Evolutionary conservation across 2,888 invertebrate genomes (phyloP), one percentile per base, ranked within the genome.

Genomic region (Cistogaster globosa): DNA sequence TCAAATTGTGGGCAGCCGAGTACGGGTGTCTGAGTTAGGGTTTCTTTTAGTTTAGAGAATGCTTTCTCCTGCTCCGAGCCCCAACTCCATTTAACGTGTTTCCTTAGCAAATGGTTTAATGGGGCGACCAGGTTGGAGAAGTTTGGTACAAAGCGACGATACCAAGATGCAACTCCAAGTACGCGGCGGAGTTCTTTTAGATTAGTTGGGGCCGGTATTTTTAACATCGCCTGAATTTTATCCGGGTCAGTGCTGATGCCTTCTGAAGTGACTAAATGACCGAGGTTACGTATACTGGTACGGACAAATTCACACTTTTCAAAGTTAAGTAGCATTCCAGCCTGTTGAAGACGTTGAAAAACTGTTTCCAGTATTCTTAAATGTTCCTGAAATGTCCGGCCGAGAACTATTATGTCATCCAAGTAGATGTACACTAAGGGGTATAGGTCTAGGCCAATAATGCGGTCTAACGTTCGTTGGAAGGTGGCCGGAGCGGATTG

Each of bases 401-500:
- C 75, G 7, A 76, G 71, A 0, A 80, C 18, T 6, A 80, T 62
- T 8, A 79, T 75, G 18, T 83, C 79, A 16, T 75, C 79, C 1
- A 83, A 18, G 9, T 83, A 79, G 4, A 58, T 67, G 18, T 75
- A 79, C 1, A 45, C 78, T 2, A 62, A 12, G 0, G 79, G 63
- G 5, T 74, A 12, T 2, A 84, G 3, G 5, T 84, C 78, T 1
- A 22, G 2, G 0, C 83, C 75, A 20, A 84, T 69, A 14, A 84
- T 58, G 9, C 14, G 1, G 14, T 84, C 83, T 6, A 71, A 32
- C 0, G 72, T 11, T 0, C 84, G 58, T 8, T 80, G 76, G 12
- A 84, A 84, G 2, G 71, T 80, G 2, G 80, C 80, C 0, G 80
- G 80, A n/a, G 71, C 76, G 6, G 76, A 74, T 6, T 76, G 76